phyloP scores from a whole-genome alignment of 2,888 invertebrate species.

The Nemotelus nigrinus region DNA sequence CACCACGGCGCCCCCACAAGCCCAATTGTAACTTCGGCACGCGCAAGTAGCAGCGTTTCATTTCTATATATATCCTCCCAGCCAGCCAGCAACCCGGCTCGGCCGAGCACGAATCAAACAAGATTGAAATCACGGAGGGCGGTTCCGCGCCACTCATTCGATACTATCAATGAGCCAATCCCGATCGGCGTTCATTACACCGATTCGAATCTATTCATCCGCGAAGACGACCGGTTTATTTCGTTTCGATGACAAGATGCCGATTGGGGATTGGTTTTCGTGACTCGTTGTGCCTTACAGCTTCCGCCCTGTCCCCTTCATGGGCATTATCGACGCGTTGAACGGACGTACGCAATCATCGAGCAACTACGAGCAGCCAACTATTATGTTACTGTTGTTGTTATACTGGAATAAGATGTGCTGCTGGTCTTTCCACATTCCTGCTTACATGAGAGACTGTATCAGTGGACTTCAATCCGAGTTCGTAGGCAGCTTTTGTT shows the following conservation, averaged over 20 bases:
- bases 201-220: conserved; percentile 40
- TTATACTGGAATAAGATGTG: conserved; percentile 1
- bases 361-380: neutral
- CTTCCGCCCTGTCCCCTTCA: conserved; percentile 4
- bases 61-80: conserved; percentile 1
- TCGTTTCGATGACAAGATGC: conserved; percentile 5
- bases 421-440: neutral
- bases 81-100: neutral
- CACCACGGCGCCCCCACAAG: neutral
- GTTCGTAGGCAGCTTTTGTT: too few species aligned
- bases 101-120: conserved; percentile 30
- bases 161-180: conserved; percentile 42
- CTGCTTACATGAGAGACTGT: too few species aligned
- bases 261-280: conserved; percentile 37
- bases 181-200: conserved; percentile 23
- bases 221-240: conserved; percentile 11
- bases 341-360: neutral
- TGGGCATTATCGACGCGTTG: neutral
- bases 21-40: too few species aligned
- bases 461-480: too few species aligned
- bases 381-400: too few species aligned
- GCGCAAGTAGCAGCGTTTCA: too few species aligned
- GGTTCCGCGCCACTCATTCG: conserved; percentile 35
- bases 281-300: conserved; percentile 2
- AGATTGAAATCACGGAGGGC: conserved; percentile 36